These are phyloP conservation scores for Brachyistius frenatus DNA, from an alignment of 2,113 vertebrate genomes.

Conservation along the genomic window DNA sequence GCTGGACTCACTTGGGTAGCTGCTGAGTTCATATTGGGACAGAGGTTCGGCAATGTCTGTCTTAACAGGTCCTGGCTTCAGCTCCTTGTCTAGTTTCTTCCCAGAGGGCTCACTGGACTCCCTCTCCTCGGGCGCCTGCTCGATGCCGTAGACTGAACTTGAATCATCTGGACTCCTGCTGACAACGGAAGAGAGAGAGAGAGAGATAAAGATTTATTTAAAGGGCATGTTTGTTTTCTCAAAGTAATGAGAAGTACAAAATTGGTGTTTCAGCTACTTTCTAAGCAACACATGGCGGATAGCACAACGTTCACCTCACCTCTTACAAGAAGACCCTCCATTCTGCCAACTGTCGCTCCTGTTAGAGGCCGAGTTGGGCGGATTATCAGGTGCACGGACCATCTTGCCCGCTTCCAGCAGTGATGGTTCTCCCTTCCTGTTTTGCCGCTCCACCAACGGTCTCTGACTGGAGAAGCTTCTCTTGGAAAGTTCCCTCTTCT, in stretches of 20 bases:
- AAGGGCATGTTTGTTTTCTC: background rate
- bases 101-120: slow-evolving; percentile 74
- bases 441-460: slow-evolving; percentile 93
- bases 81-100: slow-evolving; percentile 91
- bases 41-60: slow-evolving; percentile 87
- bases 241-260: background rate
- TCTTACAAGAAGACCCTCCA: slow-evolving; percentile 87
- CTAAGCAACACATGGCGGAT: no score
- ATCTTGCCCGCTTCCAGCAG: slow-evolving; percentile 88
- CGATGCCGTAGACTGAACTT: slow-evolving; percentile 86
- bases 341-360: slow-evolving; percentile 91
- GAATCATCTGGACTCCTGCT: slow-evolving; percentile 89
- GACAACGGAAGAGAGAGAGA: slow-evolving; percentile 10
- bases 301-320: slow-evolving; percentile 78
- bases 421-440: slow-evolving; percentile 90
- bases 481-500: slow-evolving; percentile 96
- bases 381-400: slow-evolving; percentile 81
- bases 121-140: slow-evolving; percentile 84
- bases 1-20: slow-evolving; percentile 90
- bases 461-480: slow-evolving; percentile 98
- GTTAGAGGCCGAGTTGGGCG: slow-evolving; percentile 81
- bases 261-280: background rate
- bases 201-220: background rate
- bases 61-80: slow-evolving; percentile 84
- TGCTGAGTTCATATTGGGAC: slow-evolving; percentile 90